Conservation (phyloP, 64 coral and sea anemone genomes). For the Porites lutea region DNA sequence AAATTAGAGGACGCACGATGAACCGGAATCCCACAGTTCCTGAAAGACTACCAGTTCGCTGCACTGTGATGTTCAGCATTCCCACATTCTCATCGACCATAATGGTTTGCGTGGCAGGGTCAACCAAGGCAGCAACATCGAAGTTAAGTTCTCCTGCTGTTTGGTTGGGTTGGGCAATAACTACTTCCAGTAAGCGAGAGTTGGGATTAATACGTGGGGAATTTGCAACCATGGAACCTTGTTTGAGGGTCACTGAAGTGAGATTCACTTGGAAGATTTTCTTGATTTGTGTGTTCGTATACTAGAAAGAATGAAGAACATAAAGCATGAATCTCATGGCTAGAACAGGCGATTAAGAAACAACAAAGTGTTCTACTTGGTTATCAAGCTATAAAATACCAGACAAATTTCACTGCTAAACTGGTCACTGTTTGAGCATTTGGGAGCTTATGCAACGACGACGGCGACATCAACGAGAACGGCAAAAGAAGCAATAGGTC, state of each 20-base stretch:
- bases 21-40: constrained; percentile 81
- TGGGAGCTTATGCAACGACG: too few species aligned
- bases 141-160: constrained; percentile 90
- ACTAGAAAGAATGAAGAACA: constrained; percentile 33
- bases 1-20: constrained; percentile 22
- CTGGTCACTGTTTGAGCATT: too few species aligned
- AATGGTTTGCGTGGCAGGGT: constrained; percentile 69
- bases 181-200: constrained; percentile 72
- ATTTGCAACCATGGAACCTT: constrained; percentile 32
- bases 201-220: constrained; percentile 74
- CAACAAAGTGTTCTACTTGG: too few species aligned
- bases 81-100: constrained; percentile 57
- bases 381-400: too few species aligned
- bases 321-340: background rate
- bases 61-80: constrained; percentile 52
- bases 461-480: too few species aligned
- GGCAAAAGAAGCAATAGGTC: too few species aligned
- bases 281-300: constrained; percentile 62
- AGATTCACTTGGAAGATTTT: constrained; percentile 92
- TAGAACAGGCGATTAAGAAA: background rate
- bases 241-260: constrained; percentile 68
- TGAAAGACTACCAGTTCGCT: constrained; percentile 43
- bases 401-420: too few species aligned
- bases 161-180: constrained; percentile 76
- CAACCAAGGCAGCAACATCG: constrained; percentile 47